These are phyloP conservation scores for Sinocyclocheilus rhinocerous DNA, from an alignment of 2,113 vertebrate species.

Conservation along the genomic window DNA sequence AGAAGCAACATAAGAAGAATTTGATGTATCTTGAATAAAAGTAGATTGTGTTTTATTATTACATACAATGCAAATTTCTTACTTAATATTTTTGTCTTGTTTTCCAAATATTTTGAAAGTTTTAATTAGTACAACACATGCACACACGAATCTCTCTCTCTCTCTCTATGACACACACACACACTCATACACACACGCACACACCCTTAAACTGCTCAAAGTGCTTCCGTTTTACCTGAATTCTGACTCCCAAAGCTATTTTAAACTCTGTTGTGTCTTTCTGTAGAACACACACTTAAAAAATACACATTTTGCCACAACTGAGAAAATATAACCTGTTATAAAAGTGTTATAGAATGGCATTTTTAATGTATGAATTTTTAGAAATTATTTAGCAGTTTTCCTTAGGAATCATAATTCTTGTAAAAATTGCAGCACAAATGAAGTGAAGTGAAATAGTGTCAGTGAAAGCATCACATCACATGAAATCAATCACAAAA, in stretches of 20 bases:
- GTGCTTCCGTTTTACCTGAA: not conserved
- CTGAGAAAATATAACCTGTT: not conserved
- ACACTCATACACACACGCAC: no score
- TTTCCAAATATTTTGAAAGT: no score
- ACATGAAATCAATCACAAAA: not conserved
- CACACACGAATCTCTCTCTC: no score
- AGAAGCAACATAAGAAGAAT: no score
- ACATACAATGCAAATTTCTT: not conserved
- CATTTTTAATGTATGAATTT: no score
- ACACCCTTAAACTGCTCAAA: no score
- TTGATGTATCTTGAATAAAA: not conserved
- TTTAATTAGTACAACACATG: no score
- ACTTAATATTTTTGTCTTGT: no score
- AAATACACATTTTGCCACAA: not conserved
- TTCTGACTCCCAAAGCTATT: not conserved
- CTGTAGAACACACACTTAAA: not conserved
- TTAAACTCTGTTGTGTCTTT: not conserved
- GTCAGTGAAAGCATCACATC: not conserved
- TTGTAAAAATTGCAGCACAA: not conserved
- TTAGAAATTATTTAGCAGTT: no score
- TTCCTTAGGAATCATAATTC: not conserved
- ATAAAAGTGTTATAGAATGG: not conserved
- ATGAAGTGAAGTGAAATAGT: not conserved
- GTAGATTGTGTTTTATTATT: not conserved
- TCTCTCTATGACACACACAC: no score